These are phyloP conservation scores for Acrocephalus kingi DNA, from an alignment of 2,113 vertebrate species.

Conservation along the genomic window DNA sequence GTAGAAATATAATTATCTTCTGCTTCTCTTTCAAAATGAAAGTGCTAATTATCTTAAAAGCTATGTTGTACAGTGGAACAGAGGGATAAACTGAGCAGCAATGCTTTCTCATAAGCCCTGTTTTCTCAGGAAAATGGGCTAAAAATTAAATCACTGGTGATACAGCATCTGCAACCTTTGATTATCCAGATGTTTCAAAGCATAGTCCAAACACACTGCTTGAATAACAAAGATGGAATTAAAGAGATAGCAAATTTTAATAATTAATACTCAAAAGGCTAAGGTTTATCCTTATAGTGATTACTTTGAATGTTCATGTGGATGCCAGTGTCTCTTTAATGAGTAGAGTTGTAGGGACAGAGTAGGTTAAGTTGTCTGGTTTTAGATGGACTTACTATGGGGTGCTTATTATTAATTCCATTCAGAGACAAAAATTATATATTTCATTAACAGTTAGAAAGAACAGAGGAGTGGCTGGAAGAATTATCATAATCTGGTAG, in stretches of 20 bases:
- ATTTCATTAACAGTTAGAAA: slow-evolving; percentile 14
- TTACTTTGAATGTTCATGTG: background rate
- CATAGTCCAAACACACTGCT: background rate
- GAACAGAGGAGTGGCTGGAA: slow-evolving; percentile 1
- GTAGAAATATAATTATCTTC: background rate
- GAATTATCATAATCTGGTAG: slow-evolving; percentile 60
- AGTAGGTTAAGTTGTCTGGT: background rate
- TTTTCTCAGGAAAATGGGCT: background rate
- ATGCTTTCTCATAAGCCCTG: background rate
- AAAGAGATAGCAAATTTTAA: background rate
- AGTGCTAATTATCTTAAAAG: background rate
- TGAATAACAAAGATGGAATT: background rate
- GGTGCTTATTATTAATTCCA: background rate
- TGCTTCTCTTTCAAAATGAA: background rate
- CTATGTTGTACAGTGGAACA: background rate
- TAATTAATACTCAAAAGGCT: background rate
- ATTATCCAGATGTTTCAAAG: background rate
- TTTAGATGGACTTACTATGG: background rate
- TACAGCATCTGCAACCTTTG: background rate
- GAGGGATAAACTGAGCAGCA: background rate
- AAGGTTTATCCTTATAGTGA: background rate
- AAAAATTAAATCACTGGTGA: background rate
- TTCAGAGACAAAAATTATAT: background rate
- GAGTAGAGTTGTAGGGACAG: background rate
- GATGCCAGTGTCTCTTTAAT: background rate